Conservation (phyloP, 2,113 vertebrate species). For the Albula glossodonta region DNA sequence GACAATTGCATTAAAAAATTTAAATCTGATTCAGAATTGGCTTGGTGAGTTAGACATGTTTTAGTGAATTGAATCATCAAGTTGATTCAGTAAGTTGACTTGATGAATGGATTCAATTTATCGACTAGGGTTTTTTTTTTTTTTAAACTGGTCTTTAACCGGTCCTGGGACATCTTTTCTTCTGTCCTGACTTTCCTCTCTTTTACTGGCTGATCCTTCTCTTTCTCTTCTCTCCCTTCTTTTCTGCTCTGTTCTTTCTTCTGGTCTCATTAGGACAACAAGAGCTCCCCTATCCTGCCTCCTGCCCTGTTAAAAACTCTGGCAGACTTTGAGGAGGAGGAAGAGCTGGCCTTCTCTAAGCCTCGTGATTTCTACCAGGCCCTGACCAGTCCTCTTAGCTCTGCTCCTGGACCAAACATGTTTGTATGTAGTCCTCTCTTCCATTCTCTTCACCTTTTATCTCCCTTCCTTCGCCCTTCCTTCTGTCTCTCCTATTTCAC, state of each 20-base stretch:
- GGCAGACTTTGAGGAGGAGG: slow-evolving; percentile 98
- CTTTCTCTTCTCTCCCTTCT: slow-evolving; percentile 52
- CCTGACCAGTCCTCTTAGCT: slow-evolving; percentile 91
- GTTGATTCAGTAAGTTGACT: too few relatives aligned
- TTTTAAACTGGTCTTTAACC: not conserved
- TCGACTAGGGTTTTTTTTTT: too few relatives aligned
- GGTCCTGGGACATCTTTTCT: slow-evolving; percentile 46
- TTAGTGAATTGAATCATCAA: too few relatives aligned
- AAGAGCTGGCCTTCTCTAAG: slow-evolving; percentile 97
- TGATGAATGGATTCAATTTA: too few relatives aligned
- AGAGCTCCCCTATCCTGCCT: slow-evolving; percentile 98
- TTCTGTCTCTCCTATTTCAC: not conserved
- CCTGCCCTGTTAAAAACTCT: slow-evolving; percentile 99
- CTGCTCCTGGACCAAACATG: slow-evolving; percentile 95
- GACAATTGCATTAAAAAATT: too few relatives aligned
- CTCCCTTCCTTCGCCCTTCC: slow-evolving; percentile 16
- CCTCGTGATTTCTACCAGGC: slow-evolving; percentile 99
- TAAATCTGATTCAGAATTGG: too few relatives aligned
- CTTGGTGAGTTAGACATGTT: too few relatives aligned
- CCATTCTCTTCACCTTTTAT: slow-evolving; percentile 21
- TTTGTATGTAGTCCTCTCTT: slow-evolving; percentile 90
- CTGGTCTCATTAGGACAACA: slow-evolving; percentile 84
- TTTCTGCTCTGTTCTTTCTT: slow-evolving; percentile 66
- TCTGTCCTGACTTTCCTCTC: slow-evolving; percentile 50
- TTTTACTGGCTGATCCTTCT: slow-evolving; percentile 52